Percentiles rank a stretch among this genome's conserved stretches.
phyloP scores from a whole-genome alignment of 2,888 invertebrate genomes.

The Drosophila austrosaltans region DNA sequence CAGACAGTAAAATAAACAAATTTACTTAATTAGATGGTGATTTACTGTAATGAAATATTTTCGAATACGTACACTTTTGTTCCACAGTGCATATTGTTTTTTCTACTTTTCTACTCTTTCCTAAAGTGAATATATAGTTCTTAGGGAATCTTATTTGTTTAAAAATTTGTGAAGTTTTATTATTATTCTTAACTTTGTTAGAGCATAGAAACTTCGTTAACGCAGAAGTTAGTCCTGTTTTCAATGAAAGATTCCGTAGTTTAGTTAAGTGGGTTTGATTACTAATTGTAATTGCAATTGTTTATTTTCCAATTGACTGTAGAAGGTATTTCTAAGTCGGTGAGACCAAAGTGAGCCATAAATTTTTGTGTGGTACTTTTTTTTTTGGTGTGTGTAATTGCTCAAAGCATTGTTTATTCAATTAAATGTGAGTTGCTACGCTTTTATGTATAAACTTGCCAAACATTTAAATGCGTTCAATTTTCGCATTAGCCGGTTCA shows the following conservation, averaged over 20 bases:
- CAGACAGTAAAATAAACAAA: conserved; percentile 6
- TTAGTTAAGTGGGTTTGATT: no score
- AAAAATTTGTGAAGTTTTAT: not conserved
- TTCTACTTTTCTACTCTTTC: not conserved
- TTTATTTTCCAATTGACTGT: no score
- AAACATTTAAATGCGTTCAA: conserved; percentile 41
- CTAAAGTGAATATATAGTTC: no score
- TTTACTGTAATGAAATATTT: not conserved
- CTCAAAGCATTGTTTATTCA: conserved; percentile 40
- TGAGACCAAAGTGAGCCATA: not conserved
- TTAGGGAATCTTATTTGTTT: not conserved
- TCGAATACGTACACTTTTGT: not conserved
- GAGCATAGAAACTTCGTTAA: no score
- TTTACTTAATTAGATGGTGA: not conserved
- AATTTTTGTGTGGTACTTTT: conserved; percentile 9
- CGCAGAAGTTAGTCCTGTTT: no score
- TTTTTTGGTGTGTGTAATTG: conserved; percentile 26
- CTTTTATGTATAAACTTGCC: conserved; percentile 24
- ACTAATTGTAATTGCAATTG: no score
- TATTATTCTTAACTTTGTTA: no score
- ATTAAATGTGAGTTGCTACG: conserved; percentile 37
- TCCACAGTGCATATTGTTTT: no score
- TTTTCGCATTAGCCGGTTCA: conserved; percentile 26
- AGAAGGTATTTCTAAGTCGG: not conserved
- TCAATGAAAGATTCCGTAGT: no score